phyloP scores from a whole-genome alignment of 2,113 vertebrate species.

The Nesoenas mayeri region DNA sequence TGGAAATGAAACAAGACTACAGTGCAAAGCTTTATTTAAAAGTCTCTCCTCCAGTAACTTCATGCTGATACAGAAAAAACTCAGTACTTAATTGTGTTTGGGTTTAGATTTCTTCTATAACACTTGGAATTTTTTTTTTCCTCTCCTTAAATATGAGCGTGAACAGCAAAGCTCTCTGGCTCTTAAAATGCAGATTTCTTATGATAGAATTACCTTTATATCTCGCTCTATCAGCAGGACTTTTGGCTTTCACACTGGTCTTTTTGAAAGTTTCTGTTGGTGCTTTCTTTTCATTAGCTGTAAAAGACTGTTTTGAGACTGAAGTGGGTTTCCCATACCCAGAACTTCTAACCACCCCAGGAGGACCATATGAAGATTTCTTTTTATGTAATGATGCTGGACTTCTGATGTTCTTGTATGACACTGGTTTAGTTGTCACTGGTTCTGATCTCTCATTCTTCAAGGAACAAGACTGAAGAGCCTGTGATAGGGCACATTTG shows the following conservation, averaged over 20 bases:
- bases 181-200: background rate
- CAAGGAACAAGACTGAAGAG: background rate
- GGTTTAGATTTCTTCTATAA: background rate
- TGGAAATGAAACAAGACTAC: background rate
- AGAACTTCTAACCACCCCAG: conserved; percentile 72
- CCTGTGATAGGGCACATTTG: conserved; percentile 38
- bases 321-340: conserved; percentile 74
- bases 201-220: conserved; percentile 73
- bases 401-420: conserved; percentile 64
- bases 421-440: conserved; percentile 24
- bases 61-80: background rate
- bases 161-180: background rate
- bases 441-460: conserved; percentile 47
- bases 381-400: conserved; percentile 63
- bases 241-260: conserved; percentile 50
- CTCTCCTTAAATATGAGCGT: background rate
- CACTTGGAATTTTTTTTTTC: background rate
- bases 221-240: conserved; percentile 57
- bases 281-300: conserved; percentile 66
- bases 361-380: conserved; percentile 58
- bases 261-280: conserved; percentile 66
- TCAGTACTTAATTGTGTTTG: background rate
- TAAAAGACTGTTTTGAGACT: conserved; percentile 57
- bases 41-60: background rate
- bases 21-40: background rate